Conservation (phyloP, 1,140 invertebrate genomes). For the Sitophilus oryzae region DNA sequence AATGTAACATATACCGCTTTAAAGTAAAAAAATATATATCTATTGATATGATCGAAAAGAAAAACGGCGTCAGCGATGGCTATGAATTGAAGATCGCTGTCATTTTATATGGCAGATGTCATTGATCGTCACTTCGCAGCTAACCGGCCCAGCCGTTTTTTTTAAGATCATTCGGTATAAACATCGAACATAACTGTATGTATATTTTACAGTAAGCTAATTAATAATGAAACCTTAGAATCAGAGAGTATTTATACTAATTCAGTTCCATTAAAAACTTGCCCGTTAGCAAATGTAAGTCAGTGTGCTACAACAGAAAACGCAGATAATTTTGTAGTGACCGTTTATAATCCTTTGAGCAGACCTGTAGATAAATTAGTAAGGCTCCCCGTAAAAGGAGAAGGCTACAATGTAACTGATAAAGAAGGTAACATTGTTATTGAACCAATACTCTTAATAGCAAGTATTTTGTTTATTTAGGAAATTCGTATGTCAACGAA, state of each 20-base stretch:
- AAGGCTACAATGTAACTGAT: conserved; percentile 57
- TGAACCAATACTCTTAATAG: conserved; percentile 9
- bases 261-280: conserved; percentile 41
- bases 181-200: conserved; percentile 3
- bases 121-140: too few relatives aligned
- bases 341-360: conserved; percentile 76
- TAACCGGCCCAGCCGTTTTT: neutral
- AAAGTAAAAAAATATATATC: conserved; percentile 13
- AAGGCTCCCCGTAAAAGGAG: conserved; percentile 61
- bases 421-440: conserved; percentile 45
- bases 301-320: conserved; percentile 56
- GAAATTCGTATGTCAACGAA: conserved; percentile 40
- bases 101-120: too few relatives aligned
- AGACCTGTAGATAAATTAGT: conserved; percentile 57
- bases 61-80: too few relatives aligned
- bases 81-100: too few relatives aligned
- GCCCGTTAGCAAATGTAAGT: conserved; percentile 52
- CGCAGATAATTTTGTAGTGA: conserved; percentile 54
- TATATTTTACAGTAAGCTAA: too few relatives aligned
- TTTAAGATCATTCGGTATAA: conserved; percentile 12
- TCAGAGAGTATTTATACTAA: too few relatives aligned
- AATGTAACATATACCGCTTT: conserved; percentile 42
- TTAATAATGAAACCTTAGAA: too few relatives aligned
- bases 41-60: too few relatives aligned
- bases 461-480: conserved; percentile 32